Percentiles rank a stretch among this genome's conserved stretches.
Evolutionary conservation across 1,140 invertebrate genomes (phyloP).

Genomic region (Meloidogyne floridensis): DNA sequence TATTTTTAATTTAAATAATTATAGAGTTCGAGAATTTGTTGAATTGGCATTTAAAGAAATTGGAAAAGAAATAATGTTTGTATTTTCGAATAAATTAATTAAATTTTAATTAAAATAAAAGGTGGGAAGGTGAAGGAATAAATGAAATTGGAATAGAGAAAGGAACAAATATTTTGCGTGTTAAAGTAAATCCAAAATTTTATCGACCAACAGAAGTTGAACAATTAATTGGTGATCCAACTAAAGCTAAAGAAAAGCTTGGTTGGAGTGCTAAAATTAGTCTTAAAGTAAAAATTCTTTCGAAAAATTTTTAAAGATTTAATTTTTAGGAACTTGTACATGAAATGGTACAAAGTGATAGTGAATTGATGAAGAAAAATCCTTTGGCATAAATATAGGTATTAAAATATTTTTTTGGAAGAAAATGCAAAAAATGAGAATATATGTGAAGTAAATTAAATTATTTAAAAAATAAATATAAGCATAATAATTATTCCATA

Average conservation of each 20-base stretch:
- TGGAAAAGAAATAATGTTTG: conserved; percentile 67
- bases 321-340: conserved; percentile 77
- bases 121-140: conserved; percentile 84
- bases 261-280: conserved; percentile 84
- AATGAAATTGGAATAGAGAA: conserved; percentile 85
- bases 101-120: conserved; percentile 48
- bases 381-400: conserved; percentile 69
- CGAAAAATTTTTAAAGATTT: background rate
- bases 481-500: background rate
- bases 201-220: conserved; percentile 98
- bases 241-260: conserved; percentile 82
- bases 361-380: conserved; percentile 86
- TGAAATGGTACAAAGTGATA: conserved; percentile 93
- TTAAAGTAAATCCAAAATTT: conserved; percentile 89
- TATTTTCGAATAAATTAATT: conserved; percentile 61
- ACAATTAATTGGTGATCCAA: conserved; percentile 83
- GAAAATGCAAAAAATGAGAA: background rate
- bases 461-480: conserved; percentile 12
- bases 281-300: conserved; percentile 69
- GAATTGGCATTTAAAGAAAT: conserved; percentile 81
- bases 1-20: conserved; percentile 64
- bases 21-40: conserved; percentile 94
- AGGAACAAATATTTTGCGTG: conserved; percentile 77
- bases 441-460: background rate
- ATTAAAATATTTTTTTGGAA: background rate